phyloP scores from a whole-genome alignment of 2,797 vertebrate genomes.

The Xerus rutilus region DNA sequence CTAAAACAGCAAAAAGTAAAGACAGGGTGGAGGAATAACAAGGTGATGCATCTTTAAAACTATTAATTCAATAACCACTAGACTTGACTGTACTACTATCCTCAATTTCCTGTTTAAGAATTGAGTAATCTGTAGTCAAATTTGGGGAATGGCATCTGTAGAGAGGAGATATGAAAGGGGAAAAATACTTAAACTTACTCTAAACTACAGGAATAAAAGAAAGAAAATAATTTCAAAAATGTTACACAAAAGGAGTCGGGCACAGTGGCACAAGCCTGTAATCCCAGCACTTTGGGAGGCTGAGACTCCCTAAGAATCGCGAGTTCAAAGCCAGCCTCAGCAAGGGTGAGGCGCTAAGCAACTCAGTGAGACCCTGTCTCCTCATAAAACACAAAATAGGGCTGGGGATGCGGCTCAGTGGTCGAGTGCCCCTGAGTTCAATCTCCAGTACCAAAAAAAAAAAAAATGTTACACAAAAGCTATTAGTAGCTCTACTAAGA shows the following conservation, averaged over 20 bases:
- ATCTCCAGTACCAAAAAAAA: too few species aligned
- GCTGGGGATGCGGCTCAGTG: too few species aligned
- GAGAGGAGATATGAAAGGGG: neutral
- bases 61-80: neutral
- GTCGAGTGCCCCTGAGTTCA: too few species aligned
- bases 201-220: neutral
- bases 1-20: constrained; percentile 7
- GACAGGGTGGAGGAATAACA: neutral
- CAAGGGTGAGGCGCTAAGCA: too few species aligned
- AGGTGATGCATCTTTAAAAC: neutral
- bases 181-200: neutral
- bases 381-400: too few species aligned
- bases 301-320: too few species aligned
- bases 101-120: constrained; percentile 51
- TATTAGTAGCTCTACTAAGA: neutral
- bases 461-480: constrained; percentile 14
- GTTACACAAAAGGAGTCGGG: neutral
- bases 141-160: neutral
- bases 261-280: neutral
- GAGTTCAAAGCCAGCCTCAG: too few species aligned
- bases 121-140: neutral
- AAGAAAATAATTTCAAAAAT: constrained; percentile 3
- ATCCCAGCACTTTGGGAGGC: too few species aligned
- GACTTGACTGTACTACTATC: neutral
- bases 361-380: too few species aligned